phyloP scores from a whole-genome alignment of 2,113 vertebrate species.

The Brachypodius melanocephalos region DNA sequence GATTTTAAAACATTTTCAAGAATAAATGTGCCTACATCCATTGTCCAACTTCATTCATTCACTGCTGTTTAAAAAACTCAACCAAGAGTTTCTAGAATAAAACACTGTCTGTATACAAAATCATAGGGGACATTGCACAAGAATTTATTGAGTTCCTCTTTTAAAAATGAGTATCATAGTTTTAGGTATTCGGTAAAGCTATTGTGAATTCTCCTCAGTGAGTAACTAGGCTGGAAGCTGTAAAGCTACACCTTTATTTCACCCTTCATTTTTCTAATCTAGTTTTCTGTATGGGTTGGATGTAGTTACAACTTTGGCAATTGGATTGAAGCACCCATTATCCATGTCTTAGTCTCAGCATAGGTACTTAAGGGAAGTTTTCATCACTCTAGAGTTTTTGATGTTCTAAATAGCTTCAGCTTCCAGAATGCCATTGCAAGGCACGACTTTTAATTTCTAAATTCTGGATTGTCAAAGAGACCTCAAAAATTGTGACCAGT shows the following conservation, averaged over 20 bases:
- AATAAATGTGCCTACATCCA: not conserved
- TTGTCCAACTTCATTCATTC: not conserved
- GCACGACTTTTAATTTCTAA: not conserved
- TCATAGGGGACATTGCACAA: not conserved
- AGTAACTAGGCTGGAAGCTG: not conserved
- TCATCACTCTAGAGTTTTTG: not conserved
- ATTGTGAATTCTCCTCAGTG: not conserved
- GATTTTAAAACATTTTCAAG: not conserved
- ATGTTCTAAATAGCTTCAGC: not conserved
- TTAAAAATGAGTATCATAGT: not conserved
- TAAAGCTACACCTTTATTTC: not conserved
- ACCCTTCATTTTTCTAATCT: not conserved
- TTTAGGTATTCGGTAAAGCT: not conserved
- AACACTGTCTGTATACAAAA: not conserved
- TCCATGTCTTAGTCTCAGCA: not conserved
- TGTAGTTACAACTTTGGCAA: not conserved
- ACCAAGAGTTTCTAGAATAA: not conserved
- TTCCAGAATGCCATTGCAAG: not conserved
- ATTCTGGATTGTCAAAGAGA: not conserved
- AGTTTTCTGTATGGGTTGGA: not conserved
- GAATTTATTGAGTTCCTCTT: not conserved
- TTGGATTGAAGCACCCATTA: not conserved
- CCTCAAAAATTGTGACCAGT: not conserved
- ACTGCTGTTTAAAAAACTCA: not conserved
- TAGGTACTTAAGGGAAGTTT: not conserved